Percentiles rank a stretch among this genome's conserved stretches.
phyloP scores from a whole-genome alignment of 2,888 invertebrate species.

The Spodoptera picta region DNA sequence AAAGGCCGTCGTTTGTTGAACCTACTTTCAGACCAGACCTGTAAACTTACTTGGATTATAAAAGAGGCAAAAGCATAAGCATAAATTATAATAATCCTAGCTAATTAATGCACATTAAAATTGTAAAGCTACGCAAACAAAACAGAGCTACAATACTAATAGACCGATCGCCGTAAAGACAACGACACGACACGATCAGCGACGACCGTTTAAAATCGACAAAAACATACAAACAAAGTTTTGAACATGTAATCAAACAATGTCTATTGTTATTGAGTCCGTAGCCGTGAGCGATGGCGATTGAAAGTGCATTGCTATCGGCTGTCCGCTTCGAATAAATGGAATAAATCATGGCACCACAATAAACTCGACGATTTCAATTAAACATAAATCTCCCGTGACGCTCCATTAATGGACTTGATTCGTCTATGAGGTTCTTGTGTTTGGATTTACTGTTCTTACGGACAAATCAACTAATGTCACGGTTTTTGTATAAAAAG shows the following conservation, averaged over 20 bases:
- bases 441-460: slow-evolving; percentile 46
- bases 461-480: slow-evolving; percentile 35
- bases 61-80: too few species aligned
- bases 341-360: slow-evolving; percentile 82
- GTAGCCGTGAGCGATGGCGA: slow-evolving; percentile 70
- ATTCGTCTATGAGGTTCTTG: slow-evolving; percentile 67
- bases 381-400: slow-evolving; percentile 85
- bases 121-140: neutral
- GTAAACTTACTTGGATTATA: too few species aligned
- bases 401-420: slow-evolving; percentile 80
- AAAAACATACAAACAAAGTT: slow-evolving; percentile 44
- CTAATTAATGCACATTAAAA: slow-evolving; percentile 6
- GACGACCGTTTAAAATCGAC: slow-evolving; percentile 36
- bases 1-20: too few species aligned
- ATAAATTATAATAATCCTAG: too few species aligned
- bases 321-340: slow-evolving; percentile 57
- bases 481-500: slow-evolving; percentile 23
- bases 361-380: slow-evolving; percentile 84
- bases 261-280: slow-evolving; percentile 71
- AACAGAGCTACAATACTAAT: slow-evolving; percentile 24
- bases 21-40: too few species aligned
- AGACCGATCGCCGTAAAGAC: slow-evolving; percentile 22
- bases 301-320: slow-evolving; percentile 60
- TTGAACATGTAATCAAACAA: slow-evolving; percentile 70
- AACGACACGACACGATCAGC: slow-evolving; percentile 20